Evolutionary conservation across 1,140 invertebrate genomes (phyloP), one percentile per base, ranked within the genome.

Genomic region (Drosophila ohnishii): DNA sequence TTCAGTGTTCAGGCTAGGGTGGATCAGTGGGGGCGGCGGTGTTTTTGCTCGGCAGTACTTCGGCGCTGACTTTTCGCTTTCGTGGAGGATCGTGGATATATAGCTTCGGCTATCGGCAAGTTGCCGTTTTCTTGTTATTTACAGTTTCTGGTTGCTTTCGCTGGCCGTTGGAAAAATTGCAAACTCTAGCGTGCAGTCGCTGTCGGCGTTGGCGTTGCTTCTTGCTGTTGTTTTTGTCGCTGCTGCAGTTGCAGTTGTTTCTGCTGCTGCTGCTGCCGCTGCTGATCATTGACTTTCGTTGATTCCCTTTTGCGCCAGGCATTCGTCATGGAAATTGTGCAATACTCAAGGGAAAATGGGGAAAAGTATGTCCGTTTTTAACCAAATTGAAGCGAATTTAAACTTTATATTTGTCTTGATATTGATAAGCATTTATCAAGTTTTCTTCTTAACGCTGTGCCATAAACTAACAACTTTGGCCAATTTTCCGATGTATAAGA

Each of bases 231-330:
- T 57, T 42, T 34, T 14, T 28, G 39, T 55, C 42, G 47, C 13
- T 55, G 71, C n/a, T 35, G 47, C 59, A 50, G 50, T 50, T 56
- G 56, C 19, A 19, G 19, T 19, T 19, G 19, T 19, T 19, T 19
- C 19, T 19, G 19, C 19, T 19, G 19, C 34, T 47, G 67, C 34
- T 62, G 53, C 60, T 57, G 66, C 42, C 25, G 51, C 45, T 55
- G 59, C 83, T 83, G 83, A 88, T 88, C 83, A 88, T 87, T 87
- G 84, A 88, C 84, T 87, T 83, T 88, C 77, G 84, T 75, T 88
- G 80, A 69, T 69, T 86, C 83, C 66, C 83, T 79, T 86, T 87
- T 86, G 83, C 59, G 75, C 72, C 51, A 74, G 48, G 78, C 75
- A 80, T 86, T 86, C 83, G 83, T 77, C 83, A 86, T 75, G 83